phyloP scores from a whole-genome alignment of 2,797 vertebrate species.

The Pelochelys cantorii region DNA sequence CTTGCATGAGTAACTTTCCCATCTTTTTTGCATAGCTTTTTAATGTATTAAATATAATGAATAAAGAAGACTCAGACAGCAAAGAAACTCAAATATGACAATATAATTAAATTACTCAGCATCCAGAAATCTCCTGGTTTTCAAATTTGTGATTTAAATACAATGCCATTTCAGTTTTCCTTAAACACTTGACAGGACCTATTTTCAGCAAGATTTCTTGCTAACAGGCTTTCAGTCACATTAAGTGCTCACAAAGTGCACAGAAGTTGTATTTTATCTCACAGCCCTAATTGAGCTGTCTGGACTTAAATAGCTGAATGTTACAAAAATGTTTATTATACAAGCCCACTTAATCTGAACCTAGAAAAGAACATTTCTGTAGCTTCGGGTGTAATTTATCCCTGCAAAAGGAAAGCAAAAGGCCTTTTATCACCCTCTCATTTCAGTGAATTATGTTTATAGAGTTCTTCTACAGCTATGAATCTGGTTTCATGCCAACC shows the following conservation, averaged over 20 bases:
- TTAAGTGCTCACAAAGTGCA: conserved; percentile 76
- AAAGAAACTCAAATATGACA: conserved; percentile 53
- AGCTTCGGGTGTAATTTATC: conserved; percentile 69
- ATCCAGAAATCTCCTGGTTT: conserved; percentile 62
- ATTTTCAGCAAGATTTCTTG: conserved; percentile 75
- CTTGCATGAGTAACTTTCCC: not conserved
- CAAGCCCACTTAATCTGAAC: conserved; percentile 74
- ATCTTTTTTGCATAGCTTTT: conserved; percentile 37
- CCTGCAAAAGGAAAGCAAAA: conserved; percentile 52
- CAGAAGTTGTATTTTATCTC: conserved; percentile 77
- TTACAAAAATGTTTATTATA: conserved; percentile 81
- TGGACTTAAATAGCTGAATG: conserved; percentile 72
- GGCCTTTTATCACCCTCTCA: conserved; percentile 71
- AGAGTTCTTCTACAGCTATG: conserved; percentile 55
- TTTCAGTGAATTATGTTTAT: conserved; percentile 74
- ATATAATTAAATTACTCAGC: conserved; percentile 73
- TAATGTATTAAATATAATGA: conserved; percentile 69
- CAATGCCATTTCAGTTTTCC: conserved; percentile 72
- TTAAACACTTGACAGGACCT: conserved; percentile 78
- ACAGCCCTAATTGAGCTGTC: conserved; percentile 80
- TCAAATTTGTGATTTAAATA: conserved; percentile 64
- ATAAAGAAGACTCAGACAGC: conserved; percentile 34
- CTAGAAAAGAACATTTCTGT: conserved; percentile 70
- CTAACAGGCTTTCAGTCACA: conserved; percentile 78
- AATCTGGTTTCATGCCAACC: conserved; percentile 62